Base-by-base conservation (phyloP, 2,797 vertebrate genomes). In the Eospalax fontanierii region DNA sequence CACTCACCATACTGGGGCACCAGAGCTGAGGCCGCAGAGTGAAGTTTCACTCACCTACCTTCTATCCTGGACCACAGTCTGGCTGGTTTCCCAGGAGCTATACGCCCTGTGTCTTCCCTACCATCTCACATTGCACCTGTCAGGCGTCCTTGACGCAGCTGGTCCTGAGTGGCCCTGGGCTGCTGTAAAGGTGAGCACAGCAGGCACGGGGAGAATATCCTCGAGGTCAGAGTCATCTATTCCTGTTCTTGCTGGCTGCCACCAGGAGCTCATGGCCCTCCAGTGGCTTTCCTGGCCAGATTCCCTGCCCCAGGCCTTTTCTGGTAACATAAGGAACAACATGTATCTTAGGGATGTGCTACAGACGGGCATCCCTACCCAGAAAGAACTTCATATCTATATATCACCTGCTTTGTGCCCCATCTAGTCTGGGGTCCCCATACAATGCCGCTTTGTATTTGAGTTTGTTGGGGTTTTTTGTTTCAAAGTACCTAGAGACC, bases 401-500 rank as follows among this genome's bases (percentile, higher is more conserved):
- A 30, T 14, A 79, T 19, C 54, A 35, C 28, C 3, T 4, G 61
- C 87, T 93, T 19, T 79, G 80, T 57, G 24, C 40, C 63, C 57
- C 57, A 26, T 11, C 1, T 18, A 18, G 70, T 79, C 92, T 76
- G 26, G 35, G 24, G 73, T 38, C 61, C 71, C 74, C 74, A 50
- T 28, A 59, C 19, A 26, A 26, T 24, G 6, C 70, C 65, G 78
- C 65, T 82, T 78, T 46, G n/a, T 68, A 35, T 94, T 90, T 71
- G 35, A 61, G 54, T 50, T 87, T 74, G 16, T 65, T 71, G 30
- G 0, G 1, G 18, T 33, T 65, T 12, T 89, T 63, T 73, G 24
- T 65, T 78, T 73, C 66, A 59, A 93, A 83, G 40, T 82, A 74
- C 61, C 46, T 50, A 66, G 54, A 96, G 40, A n/a, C 57, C 35